A percentile compares a stretch with the other conserved stretches of the same genome.
Conservation (phyloP, 2,113 vertebrate genomes). For the Pteropus alecto region DNA sequence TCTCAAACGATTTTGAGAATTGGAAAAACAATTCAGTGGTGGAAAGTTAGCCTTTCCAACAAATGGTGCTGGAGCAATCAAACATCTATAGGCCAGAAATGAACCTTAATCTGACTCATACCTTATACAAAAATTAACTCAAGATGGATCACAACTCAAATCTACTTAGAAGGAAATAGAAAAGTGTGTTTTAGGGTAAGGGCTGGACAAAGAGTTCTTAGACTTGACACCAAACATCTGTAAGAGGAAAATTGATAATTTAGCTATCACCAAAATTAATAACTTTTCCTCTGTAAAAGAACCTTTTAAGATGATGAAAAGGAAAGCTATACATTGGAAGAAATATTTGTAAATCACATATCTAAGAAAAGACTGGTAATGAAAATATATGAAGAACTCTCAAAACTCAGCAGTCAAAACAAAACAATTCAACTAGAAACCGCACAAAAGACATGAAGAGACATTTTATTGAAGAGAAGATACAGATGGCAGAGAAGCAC, state of each 20-base stretch:
- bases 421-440: background rate
- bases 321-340: background rate
- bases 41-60: background rate
- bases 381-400: background rate
- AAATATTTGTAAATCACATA: background rate
- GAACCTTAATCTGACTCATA: background rate
- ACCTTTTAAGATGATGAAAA: background rate
- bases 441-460: background rate
- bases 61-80: background rate
- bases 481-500: background rate
- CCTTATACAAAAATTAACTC: background rate
- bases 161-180: background rate
- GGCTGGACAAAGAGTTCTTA: background rate
- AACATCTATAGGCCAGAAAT: background rate
- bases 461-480: background rate
- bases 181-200: background rate
- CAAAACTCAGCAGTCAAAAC: background rate
- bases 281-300: background rate
- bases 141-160: background rate
- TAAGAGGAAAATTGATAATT: background rate
- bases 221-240: background rate
- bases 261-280: background rate
- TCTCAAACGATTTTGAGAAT: conserved; percentile 10
- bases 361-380: background rate
- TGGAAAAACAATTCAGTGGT: background rate